Conservation (phyloP, 2,888 invertebrate genomes). For the Noctua pronuba region DNA sequence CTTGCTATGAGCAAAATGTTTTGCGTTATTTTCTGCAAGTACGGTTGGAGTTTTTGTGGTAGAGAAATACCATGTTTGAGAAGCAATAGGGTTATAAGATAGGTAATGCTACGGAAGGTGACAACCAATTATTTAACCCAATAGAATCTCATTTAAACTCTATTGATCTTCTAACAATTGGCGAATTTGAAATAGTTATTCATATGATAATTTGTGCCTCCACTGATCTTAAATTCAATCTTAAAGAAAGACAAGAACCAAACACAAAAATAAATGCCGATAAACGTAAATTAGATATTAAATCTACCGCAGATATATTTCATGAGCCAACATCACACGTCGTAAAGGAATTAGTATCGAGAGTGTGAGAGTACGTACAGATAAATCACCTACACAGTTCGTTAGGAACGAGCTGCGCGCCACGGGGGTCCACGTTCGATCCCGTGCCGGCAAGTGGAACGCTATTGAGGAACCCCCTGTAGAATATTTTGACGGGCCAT, state of each 20-base stretch:
- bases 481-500: slow-evolving; percentile 88
- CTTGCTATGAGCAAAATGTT: slow-evolving; percentile 68
- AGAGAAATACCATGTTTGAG: neutral
- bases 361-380: slow-evolving; percentile 79
- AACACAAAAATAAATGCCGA: slow-evolving; percentile 30
- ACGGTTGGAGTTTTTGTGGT: neutral
- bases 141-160: neutral
- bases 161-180: neutral
- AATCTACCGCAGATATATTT: slow-evolving; percentile 74
- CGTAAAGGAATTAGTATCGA: slow-evolving; percentile 86
- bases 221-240: slow-evolving; percentile 12
- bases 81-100: neutral
- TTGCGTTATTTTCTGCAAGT: slow-evolving; percentile 55
- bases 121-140: neutral
- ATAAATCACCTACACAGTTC: slow-evolving; percentile 82
- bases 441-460: slow-evolving; percentile 85
- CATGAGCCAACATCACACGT: slow-evolving; percentile 84
- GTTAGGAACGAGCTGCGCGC: slow-evolving; percentile 86
- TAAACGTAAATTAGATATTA: slow-evolving; percentile 73
- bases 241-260: slow-evolving; percentile 20
- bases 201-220: neutral
- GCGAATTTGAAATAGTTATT: neutral
- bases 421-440: slow-evolving; percentile 86
- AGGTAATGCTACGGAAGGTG: neutral
- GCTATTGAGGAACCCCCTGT: slow-evolving; percentile 85